Percentiles rank a stretch among this genome's conserved stretches.
Evolutionary conservation across 2,113 vertebrate species (phyloP).

Genomic region (Antechinus flavipes): DNA sequence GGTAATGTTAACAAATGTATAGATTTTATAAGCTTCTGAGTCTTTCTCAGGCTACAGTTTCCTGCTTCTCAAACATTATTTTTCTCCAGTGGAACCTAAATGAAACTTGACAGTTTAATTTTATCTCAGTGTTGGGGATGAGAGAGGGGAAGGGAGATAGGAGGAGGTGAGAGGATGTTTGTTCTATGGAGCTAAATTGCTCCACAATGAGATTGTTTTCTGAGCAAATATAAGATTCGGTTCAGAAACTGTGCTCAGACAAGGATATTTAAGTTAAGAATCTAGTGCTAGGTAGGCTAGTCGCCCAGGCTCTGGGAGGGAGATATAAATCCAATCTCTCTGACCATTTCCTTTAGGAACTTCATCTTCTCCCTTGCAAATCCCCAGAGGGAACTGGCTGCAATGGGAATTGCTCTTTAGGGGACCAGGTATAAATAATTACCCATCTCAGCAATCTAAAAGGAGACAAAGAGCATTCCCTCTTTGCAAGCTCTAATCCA

Average conservation of each 20-base stretch:
- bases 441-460: background rate
- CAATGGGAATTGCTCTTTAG: background rate
- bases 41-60: constrained; percentile 2
- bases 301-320: background rate
- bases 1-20: background rate
- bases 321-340: background rate
- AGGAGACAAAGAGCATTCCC: background rate
- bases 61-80: background rate
- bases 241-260: constrained; percentile 28
- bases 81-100: constrained; percentile 20
- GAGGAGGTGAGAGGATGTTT: background rate
- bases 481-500: background rate
- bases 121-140: constrained; percentile 34
- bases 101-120: constrained; percentile 59
- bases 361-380: background rate
- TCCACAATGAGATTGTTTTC: constrained; percentile 51
- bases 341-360: background rate
- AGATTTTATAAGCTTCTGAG: background rate
- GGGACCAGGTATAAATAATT: background rate
- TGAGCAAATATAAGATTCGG: constrained; percentile 1
- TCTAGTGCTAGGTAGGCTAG: background rate
- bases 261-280: constrained; percentile 51
- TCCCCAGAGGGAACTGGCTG: background rate
- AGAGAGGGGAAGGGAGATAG: background rate
- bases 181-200: constrained; percentile 27